Evolutionary conservation across 2,113 vertebrate genomes (phyloP).

Genomic region (Uropsilus gracilis): DNA sequence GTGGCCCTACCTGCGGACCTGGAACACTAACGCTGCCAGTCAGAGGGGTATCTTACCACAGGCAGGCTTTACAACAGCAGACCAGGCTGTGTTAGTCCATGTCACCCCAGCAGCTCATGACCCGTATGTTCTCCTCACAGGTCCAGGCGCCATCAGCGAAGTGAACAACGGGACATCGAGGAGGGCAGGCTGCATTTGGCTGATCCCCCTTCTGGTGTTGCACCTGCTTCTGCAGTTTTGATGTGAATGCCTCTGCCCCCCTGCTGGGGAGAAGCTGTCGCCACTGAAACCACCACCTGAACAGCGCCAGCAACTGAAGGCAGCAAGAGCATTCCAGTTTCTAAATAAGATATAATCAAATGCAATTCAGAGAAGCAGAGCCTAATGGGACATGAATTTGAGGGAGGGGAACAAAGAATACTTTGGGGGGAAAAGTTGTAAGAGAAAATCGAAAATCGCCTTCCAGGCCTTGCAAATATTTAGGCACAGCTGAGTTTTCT

Average conservation of each 20-base stretch:
- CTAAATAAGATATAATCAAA: conserved; percentile 78
- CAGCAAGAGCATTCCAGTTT: conserved; percentile 75
- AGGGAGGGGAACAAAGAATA: conserved; percentile 80
- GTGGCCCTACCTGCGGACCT: not conserved
- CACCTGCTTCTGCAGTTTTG: conserved; percentile 92
- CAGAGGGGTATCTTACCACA: not conserved
- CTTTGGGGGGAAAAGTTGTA: conserved; percentile 55
- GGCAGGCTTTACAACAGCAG: not conserved
- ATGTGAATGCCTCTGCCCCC: conserved; percentile 78
- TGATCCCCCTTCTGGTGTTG: conserved; percentile 88
- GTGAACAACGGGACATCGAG: conserved; percentile 90
- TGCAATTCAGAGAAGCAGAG: conserved; percentile 79
- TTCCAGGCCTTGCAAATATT: conserved; percentile 82
- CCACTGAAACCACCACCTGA: conserved; percentile 51
- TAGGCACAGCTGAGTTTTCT: conserved; percentile 79
- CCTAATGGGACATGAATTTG: conserved; percentile 81
- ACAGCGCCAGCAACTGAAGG: conserved; percentile 45
- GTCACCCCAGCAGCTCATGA: not conserved
- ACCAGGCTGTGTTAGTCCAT: fast-evolving
- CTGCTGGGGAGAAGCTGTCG: conserved; percentile 51
- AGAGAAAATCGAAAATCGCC: conserved; percentile 78
- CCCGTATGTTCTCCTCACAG: conserved; percentile 81
- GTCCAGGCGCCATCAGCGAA: conserved; percentile 93
- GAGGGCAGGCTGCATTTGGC: conserved; percentile 84
- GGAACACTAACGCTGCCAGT: not conserved